Evolutionary conservation across 2,888 invertebrate species (phyloP), one percentile per base, ranked within the genome.

Genomic region (Eretmocerus hayati): DNA sequence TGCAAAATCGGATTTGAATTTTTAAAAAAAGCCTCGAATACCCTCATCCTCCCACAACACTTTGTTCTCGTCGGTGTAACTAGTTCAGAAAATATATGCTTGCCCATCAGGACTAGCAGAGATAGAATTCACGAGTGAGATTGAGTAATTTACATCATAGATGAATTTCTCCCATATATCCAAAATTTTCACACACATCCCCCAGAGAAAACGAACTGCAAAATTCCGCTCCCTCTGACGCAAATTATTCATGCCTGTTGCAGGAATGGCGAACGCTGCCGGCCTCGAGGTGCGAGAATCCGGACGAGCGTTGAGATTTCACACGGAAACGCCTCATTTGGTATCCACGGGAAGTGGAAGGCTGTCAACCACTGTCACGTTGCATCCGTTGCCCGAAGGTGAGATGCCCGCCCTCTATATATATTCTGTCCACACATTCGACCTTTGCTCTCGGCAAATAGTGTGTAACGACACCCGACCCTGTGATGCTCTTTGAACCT

Each of bases 331-430:
- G 58, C 92, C 92, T 32, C 92, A 93, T 74, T 80, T 92, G 69
- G 90, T 93, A 66, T 91, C 90, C 73, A 81, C 91, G 66, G 92
- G 92, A 55, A 88, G 90, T 58, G 91, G 90, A 51, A 78, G 92
- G 56, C 79, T 92, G 53, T 91, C 90, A 72, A 91, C 91, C 30
- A 89, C 90, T n/a, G 89, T 92, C 62, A 92, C 92, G 26, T 77
- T 92, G 59, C 89, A 91, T 73, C 90, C 91, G 58, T 80, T 93
- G 64, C 87, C 88, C 59, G 85, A 87, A 81, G 92, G 92, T 92
- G 71, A 69, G 70, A 62, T 13, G 15, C 33, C 11, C 9, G n/a
- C 5, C 6, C 19, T 19, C 19, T 16, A 36, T 9, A 36, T 36
- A 5, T 16, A n/a, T 15, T 5, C 15, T 15, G 33, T 13, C 33